phyloP scores from a whole-genome alignment of 1,140 invertebrate species.

The Muscidifurax raptorellus region DNA sequence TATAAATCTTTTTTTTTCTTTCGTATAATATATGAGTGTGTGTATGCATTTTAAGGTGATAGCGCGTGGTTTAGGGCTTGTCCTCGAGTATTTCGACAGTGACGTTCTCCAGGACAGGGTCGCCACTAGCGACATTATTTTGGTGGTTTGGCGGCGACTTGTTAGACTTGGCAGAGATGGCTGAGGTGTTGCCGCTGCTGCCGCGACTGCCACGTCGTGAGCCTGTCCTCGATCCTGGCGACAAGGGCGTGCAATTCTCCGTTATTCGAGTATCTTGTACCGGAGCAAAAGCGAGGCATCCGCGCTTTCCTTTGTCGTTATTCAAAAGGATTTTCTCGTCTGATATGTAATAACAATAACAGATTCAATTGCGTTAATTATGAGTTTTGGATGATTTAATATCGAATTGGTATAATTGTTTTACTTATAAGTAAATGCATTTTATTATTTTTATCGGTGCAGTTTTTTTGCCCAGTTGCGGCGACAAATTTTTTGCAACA shows the following conservation, averaged over 20 bases:
- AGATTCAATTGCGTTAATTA: slow-evolving; percentile 27
- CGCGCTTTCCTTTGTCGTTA: slow-evolving; percentile 50
- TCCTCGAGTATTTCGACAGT: slow-evolving; percentile 77
- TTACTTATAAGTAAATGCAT: background rate
- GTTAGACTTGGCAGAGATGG: slow-evolving; percentile 76
- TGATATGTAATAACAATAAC: slow-evolving; percentile 46
- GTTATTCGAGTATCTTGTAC: slow-evolving; percentile 66
- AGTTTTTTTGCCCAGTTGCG: background rate
- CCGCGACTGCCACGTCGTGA: slow-evolving; percentile 81
- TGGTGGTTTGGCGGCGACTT: slow-evolving; percentile 70
- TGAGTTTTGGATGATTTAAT: background rate
- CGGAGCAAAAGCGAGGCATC: slow-evolving; percentile 54
- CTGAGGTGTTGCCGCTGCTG: slow-evolving; percentile 80
- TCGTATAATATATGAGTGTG: background rate
- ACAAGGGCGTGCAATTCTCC: slow-evolving; percentile 69
- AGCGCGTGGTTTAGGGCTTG: slow-evolving; percentile 65
- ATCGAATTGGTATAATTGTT: background rate
- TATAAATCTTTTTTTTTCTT: slow-evolving; percentile 16
- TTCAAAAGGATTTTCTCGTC: slow-evolving; percentile 54
- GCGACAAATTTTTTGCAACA: background rate
- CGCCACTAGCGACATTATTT: slow-evolving; percentile 61
- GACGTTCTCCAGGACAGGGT: slow-evolving; percentile 77
- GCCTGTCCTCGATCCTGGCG: slow-evolving; percentile 81
- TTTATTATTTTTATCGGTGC: background rate
- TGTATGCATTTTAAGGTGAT: background rate